Evolutionary conservation across 92 coral and sea anemone genomes (phyloP), one percentile per base, ranked within the genome.

Genomic region (Phenganax subtilis): DNA sequence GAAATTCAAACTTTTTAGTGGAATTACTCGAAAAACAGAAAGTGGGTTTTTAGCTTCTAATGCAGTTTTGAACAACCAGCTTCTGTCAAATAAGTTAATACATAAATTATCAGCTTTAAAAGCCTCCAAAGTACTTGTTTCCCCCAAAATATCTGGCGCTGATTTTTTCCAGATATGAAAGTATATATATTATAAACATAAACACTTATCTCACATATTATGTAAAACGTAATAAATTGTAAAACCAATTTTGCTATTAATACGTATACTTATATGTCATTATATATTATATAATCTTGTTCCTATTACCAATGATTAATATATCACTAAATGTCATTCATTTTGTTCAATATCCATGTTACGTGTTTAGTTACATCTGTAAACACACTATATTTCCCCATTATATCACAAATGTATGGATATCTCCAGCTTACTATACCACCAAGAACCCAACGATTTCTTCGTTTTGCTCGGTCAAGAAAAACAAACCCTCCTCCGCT

Each of bases 351-450:
- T 15, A 94, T 94, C 98, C 98, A 94, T 54, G 77, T 86, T 37
- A 91, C 86, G 82, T 85, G 92, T 81, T 81, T 88, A 51, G 85
- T 92, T 8, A 94, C 84, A 71, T 77, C 85, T 20, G 98, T 92
- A 74, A 90, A 90, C 54, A 94, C 98, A 83, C 98, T 94, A 61
- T 90, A 94, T 81, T 94, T 94, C 15, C 97, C 98, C 12, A 90
- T 90, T 27, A 77, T 82, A 11, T 92, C 97, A 85, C 98, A 92
- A 20, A 37, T 5, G 47, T 56, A 57, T 8, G 98, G 97, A 60
- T 92, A 81, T 5, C 98, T 94, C 98, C 98, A 93, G 63, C 98
- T 94, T 9, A 92, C 88, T n/a, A 94, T 81, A 0, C 98, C 98
- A 75, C 97, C 98, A 9, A 94, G 80, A 68, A 94, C 89, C 96